A percentile compares a stretch with the other conserved stretches of the same genome.
Evolutionary conservation across 2,888 invertebrate genomes (phyloP).

Genomic region (Xanthia icteritia): DNA sequence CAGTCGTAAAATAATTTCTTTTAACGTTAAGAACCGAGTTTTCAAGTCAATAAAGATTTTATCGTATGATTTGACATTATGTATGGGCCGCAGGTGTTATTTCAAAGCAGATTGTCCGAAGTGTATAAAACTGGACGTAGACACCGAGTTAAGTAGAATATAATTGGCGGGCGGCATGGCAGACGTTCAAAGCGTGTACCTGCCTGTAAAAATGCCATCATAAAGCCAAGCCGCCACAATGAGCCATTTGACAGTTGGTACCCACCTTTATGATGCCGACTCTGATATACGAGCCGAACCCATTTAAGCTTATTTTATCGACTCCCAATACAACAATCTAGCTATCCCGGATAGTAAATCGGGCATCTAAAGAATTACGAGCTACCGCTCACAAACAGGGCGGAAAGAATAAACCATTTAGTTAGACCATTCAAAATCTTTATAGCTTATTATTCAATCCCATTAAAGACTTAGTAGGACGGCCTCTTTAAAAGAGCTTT

Average conservation of each 20-base stretch:
- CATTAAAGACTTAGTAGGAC: constrained; percentile 87
- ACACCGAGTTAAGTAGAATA: constrained; percentile 87
- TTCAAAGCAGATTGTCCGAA: constrained; percentile 67
- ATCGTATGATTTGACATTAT: constrained; percentile 65
- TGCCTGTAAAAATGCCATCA: constrained; percentile 90
- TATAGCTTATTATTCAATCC: constrained; percentile 88
- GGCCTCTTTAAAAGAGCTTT: constrained; percentile 84
- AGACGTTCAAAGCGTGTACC: constrained; percentile 87
- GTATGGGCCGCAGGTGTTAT: constrained; percentile 63
- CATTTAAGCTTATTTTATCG: constrained; percentile 90
- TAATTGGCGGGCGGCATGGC: constrained; percentile 88
- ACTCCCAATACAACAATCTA: constrained; percentile 84
- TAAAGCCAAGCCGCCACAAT: constrained; percentile 88
- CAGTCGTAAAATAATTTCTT: constrained; percentile 37
- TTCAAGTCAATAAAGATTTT: constrained; percentile 61
- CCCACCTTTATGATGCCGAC: constrained; percentile 89
- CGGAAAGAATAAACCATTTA: constrained; percentile 86
- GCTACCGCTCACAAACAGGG: constrained; percentile 79
- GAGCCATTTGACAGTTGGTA: constrained; percentile 89
- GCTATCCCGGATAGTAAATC: constrained; percentile 84
- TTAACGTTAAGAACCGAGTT: constrained; percentile 35
- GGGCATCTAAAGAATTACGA: constrained; percentile 80
- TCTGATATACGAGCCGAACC: constrained; percentile 85
- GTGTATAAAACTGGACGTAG: constrained; percentile 71
- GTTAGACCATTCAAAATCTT: constrained; percentile 87